Conservation (phyloP, 1,140 invertebrate species). For the Drosophila mojavensis region DNA sequence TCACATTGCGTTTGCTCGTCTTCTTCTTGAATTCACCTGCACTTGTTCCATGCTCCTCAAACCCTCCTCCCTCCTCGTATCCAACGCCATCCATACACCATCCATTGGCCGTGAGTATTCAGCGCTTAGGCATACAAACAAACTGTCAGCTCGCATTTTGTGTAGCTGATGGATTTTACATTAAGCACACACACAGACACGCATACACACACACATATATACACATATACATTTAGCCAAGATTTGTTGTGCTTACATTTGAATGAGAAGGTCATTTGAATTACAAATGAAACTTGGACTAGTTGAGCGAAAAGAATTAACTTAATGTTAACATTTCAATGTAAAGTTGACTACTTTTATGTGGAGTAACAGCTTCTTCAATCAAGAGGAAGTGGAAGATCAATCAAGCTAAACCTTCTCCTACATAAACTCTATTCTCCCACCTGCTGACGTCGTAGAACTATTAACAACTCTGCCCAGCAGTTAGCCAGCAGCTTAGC, state of each 20-base stretch:
- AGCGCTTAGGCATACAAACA: constrained; percentile 70
- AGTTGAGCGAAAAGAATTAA: neutral
- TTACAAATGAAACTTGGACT: neutral
- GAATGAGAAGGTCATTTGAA: constrained; percentile 52
- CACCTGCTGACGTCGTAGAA: no score
- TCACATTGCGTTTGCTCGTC: constrained; percentile 21
- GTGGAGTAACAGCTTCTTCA: no score
- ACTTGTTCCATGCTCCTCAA: constrained; percentile 13
- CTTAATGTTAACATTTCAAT: no score
- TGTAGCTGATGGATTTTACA: constrained; percentile 75
- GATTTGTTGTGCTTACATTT: constrained; percentile 50
- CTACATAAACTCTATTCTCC: no score
- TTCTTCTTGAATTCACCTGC: constrained; percentile 28
- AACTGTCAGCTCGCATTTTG: constrained; percentile 71
- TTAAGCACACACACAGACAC: constrained; percentile 45
- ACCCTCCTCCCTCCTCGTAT: neutral
- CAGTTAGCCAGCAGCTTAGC: no score
- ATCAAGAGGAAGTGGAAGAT: no score
- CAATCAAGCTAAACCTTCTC: no score
- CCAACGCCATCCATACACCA: neutral
- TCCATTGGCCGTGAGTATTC: constrained; percentile 13
- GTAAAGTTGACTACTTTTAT: no score
- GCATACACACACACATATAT: constrained; percentile 8
- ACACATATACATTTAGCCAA: neutral
- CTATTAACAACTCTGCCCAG: neutral